phyloP scores from a whole-genome alignment of 1,140 invertebrate species.

The Tenebrio molitor region DNA sequence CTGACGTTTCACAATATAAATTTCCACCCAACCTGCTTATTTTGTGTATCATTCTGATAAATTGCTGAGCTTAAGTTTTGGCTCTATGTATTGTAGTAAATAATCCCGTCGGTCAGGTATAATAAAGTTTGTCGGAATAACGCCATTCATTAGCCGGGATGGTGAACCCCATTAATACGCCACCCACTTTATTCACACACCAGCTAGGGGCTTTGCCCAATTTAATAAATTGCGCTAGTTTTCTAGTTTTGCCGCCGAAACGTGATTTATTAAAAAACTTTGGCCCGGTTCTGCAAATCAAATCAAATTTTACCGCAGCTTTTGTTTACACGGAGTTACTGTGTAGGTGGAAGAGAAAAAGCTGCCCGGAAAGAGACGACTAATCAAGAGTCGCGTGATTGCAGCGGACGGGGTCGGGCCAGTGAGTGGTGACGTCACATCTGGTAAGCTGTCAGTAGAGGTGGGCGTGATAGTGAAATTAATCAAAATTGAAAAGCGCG shows the following conservation, averaged over 20 bases:
- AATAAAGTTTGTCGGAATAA: conserved; percentile 26
- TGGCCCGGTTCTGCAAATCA: not conserved
- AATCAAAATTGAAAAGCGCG: too few species aligned
- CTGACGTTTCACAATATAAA: conserved; percentile 52
- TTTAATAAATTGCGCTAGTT: conserved; percentile 17
- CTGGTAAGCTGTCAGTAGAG: too few species aligned
- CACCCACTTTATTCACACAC: conserved; percentile 29
- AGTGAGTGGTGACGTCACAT: too few species aligned
- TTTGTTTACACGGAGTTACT: too few species aligned
- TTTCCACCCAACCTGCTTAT: conserved; percentile 49
- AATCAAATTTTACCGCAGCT: too few species aligned
- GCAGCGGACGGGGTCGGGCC: too few species aligned
- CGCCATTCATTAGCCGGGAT: conserved; percentile 19
- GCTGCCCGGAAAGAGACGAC: too few species aligned
- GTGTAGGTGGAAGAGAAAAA: too few species aligned
- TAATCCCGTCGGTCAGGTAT: conserved; percentile 36
- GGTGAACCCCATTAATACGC: conserved; percentile 26
- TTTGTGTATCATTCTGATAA: conserved; percentile 45
- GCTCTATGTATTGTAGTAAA: conserved; percentile 36
- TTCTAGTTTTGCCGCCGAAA: not conserved
- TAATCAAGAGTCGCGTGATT: too few species aligned
- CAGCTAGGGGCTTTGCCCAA: not conserved
- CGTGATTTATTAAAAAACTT: conserved; percentile 1
- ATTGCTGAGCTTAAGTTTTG: conserved; percentile 36
- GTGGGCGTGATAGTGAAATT: too few species aligned